Percentiles rank a stretch among this genome's conserved stretches.
Conservation (phyloP, 2,888 invertebrate species). For the Xylota sylvarum region DNA sequence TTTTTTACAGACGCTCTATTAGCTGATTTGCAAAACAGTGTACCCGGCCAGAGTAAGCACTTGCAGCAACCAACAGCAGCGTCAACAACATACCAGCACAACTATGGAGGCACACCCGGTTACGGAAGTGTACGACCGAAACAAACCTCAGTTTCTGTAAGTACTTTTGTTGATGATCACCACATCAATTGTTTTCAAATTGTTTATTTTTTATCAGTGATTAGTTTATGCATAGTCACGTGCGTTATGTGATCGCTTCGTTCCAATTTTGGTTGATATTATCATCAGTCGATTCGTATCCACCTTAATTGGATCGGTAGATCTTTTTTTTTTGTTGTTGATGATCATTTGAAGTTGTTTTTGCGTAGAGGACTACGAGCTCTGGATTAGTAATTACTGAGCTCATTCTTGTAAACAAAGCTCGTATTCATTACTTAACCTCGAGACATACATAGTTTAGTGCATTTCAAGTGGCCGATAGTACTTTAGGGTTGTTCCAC, state of each 20-base stretch:
- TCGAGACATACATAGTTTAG: no score
- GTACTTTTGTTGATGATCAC: constrained; percentile 78
- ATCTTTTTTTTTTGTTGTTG: not conserved
- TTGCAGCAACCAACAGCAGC: constrained; percentile 72
- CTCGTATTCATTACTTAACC: no score
- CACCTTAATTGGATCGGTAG: not conserved
- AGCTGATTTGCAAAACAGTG: constrained; percentile 98
- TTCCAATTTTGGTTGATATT: not conserved
- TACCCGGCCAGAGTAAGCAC: constrained; percentile 86
- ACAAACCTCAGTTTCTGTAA: constrained; percentile 88
- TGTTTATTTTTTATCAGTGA: constrained; percentile 12
- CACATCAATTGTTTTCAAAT: constrained; percentile 29
- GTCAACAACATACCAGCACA: constrained; percentile 82
- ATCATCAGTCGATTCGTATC: not conserved
- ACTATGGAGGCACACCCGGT: constrained; percentile 84
- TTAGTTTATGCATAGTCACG: constrained; percentile 15
- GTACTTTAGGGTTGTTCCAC: no score
- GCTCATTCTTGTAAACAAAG: no score
- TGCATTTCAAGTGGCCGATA: no score
- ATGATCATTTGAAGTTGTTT: no score
- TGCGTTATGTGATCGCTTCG: not conserved
- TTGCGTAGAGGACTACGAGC: no score
- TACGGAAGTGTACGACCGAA: constrained; percentile 93
- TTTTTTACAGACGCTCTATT: constrained; percentile 94
- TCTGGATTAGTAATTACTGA: no score